Percentiles rank a stretch among this genome's conserved stretches.
These are phyloP conservation scores for Meta bourneti DNA, from an alignment of 2,888 invertebrate species.

Conservation along the genomic window DNA sequence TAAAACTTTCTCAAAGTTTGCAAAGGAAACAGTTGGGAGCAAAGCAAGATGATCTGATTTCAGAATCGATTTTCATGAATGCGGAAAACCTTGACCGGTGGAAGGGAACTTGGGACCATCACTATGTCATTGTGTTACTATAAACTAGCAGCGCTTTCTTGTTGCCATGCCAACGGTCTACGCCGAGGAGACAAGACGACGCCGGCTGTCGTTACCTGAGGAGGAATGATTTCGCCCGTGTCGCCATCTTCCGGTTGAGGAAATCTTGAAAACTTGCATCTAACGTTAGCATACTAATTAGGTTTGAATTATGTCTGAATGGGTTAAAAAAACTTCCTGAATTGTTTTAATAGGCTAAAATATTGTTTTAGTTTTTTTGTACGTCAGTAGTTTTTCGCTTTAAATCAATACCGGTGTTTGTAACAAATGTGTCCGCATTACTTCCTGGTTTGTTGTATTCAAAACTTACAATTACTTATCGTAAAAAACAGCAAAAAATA, in stretches of 20 bases:
- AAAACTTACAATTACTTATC: too few species aligned
- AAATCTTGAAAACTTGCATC: neutral
- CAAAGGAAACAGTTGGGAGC: too few species aligned
- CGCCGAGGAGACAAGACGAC: constrained; percentile 50
- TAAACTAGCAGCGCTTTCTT: constrained; percentile 9
- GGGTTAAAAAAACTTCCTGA: neutral
- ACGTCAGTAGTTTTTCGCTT: too few species aligned
- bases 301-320: too few species aligned
- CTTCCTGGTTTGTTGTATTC: too few species aligned
- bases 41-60: neutral
- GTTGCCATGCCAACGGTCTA: constrained; percentile 51
- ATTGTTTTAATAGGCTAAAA: too few species aligned
- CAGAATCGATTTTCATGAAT: constrained; percentile 58
- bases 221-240: constrained; percentile 25
- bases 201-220: constrained; percentile 34
- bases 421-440: too few species aligned
- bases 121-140: constrained; percentile 71
- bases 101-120: constrained; percentile 8
- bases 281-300: neutral
- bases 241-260: constrained; percentile 47
- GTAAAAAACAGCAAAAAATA: too few species aligned
- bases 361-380: too few species aligned
- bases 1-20: too few species aligned
- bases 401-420: too few species aligned
- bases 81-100: constrained; percentile 62